Conservation (phyloP, 2,113 vertebrate species). For the Arenaria interpres region DNA sequence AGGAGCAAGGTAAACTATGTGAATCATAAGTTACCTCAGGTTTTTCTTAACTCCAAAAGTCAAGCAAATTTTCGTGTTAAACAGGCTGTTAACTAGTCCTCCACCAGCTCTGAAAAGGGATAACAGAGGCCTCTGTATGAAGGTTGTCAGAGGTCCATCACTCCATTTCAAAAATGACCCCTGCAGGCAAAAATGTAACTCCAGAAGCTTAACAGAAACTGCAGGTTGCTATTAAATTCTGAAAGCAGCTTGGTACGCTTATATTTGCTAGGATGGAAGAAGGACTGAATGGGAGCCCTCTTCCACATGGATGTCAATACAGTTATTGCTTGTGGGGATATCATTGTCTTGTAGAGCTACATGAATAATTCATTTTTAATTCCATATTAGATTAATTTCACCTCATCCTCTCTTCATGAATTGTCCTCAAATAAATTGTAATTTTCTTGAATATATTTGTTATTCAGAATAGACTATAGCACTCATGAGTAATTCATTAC, state of each 20-base stretch:
- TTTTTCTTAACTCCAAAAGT: background rate
- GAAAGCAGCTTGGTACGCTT: background rate
- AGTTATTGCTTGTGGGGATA: background rate
- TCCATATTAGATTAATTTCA: conserved; percentile 30
- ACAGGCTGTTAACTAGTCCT: background rate
- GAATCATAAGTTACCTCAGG: background rate
- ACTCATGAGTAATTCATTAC: conserved; percentile 18
- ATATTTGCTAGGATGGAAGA: background rate
- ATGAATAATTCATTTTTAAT: conserved; percentile 61
- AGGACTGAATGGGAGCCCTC: background rate
- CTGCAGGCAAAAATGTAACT: background rate
- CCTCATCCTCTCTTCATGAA: background rate
- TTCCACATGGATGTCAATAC: background rate
- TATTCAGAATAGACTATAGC: background rate
- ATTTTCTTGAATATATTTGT: conserved; percentile 42
- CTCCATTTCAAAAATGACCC: background rate
- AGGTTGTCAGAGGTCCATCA: background rate
- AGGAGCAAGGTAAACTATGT: background rate
- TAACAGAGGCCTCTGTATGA: background rate
- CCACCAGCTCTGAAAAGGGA: background rate
- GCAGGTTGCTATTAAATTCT: background rate
- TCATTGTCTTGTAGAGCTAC: background rate
- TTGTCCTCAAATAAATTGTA: conserved; percentile 30
- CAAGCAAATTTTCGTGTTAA: background rate
- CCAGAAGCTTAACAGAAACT: background rate